phyloP scores from a whole-genome alignment of 2,113 vertebrate species.

The Mormoops blainvillei region DNA sequence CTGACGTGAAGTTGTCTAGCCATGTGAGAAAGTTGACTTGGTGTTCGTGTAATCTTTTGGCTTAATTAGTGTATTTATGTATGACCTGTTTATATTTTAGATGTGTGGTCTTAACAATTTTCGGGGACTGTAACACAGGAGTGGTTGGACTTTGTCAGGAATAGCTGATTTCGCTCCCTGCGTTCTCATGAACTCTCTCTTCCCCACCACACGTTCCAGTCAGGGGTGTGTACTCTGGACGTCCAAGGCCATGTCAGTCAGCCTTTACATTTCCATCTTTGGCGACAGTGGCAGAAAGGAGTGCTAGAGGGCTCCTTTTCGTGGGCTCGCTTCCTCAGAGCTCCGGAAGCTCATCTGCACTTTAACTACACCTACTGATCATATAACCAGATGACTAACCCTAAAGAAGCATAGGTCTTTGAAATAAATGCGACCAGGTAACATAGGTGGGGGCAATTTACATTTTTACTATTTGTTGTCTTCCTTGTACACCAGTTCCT shows the following conservation, averaged over 20 bases:
- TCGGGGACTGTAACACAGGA: neutral
- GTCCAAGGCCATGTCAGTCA: neutral
- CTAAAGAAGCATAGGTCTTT: neutral
- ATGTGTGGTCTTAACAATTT: neutral
- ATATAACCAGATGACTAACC: neutral
- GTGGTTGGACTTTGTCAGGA: neutral
- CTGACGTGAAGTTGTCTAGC: neutral
- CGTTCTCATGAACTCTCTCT: neutral
- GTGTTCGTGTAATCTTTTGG: neutral
- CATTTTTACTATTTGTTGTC: neutral
- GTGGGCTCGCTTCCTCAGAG: neutral
- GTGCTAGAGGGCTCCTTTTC: neutral
- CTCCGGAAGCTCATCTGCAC: neutral
- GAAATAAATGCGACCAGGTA: neutral
- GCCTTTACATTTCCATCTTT: neutral
- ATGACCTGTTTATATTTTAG: neutral
- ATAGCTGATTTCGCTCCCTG: neutral
- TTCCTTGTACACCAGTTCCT: neutral
- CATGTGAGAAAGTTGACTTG: neutral
- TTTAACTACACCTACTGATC: neutral
- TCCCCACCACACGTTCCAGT: fast-evolving
- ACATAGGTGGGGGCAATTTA: neutral
- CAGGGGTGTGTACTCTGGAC: neutral
- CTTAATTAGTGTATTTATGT: neutral
- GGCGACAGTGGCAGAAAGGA: neutral